Evolutionary conservation across 2,797 vertebrate genomes (phyloP).

Genomic region (Tapirus indicus): DNA sequence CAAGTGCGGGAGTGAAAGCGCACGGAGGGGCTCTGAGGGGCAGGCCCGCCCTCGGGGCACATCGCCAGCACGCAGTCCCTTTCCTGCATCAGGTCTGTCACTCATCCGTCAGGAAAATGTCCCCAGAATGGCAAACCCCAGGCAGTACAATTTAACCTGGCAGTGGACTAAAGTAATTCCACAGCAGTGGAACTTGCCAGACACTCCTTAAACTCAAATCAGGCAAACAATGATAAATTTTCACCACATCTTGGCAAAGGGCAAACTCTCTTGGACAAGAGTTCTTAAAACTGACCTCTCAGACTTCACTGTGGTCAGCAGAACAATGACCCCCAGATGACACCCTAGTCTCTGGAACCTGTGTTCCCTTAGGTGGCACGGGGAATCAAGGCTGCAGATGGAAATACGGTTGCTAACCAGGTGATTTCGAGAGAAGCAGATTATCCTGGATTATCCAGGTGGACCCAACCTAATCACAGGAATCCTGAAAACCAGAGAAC

Average conservation of each 20-base stretch:
- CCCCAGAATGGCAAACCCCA: background rate
- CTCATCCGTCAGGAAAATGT: background rate
- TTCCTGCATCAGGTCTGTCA: background rate
- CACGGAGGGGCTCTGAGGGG: background rate
- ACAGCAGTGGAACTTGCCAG: background rate
- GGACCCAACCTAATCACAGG: background rate
- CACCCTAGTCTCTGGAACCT: no score
- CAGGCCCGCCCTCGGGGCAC: background rate
- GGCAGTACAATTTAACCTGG: background rate
- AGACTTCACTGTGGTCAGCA: background rate
- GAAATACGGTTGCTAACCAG: background rate
- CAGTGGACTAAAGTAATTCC: background rate
- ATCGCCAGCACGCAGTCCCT: no score
- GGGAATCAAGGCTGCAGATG: background rate
- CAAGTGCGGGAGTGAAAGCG: rapidly evolving
- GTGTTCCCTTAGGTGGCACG: background rate
- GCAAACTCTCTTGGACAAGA: no score
- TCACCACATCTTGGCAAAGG: background rate
- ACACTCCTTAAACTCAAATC: background rate
- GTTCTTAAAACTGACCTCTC: rapidly evolving
- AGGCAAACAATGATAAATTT: background rate
- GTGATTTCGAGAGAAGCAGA: background rate
- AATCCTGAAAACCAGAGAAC: background rate
- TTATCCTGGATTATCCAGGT: no score
- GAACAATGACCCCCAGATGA: background rate